Base-by-base conservation (phyloP, 2,113 vertebrate genomes). In the Cynoglossus semilaevis region DNA sequence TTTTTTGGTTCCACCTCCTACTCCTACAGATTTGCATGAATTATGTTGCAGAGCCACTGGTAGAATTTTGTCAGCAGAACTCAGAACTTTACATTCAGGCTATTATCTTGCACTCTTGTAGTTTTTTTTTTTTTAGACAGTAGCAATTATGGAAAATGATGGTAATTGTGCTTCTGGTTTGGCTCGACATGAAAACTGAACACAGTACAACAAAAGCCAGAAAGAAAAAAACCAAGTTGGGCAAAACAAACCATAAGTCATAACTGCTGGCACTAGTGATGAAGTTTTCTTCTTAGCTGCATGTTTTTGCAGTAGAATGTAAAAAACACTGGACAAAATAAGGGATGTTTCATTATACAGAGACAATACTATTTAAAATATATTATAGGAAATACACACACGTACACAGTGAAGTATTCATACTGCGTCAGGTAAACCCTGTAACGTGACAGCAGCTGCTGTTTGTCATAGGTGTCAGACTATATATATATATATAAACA, bases 401-500 rank as follows among this genome's bases (percentile, higher is more conserved):
- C 70, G 74, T 66, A 70, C 43, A 71, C 18, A 58, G 0, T 56
- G 22, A 29, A 29, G 22, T 2, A 29, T 29, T 29, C 6, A 6
- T 2, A 29, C 22, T 29, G 22, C 3, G 6, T 29, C 22, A 29
- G 22, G 3, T 29, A 29, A 29, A 29, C 22, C 22, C 36, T 74
- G 43, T 47, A 1, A 67, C 76, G 64, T 79, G 72, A 78, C 14
- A 63, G 43, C 42, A 48, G 51, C 10, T n/a, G 2, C 34, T 49
- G 49, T 60, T 63, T 59, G 36, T 13, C 36, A 13, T 40, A n/a
- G 18, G 1, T 40, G 46, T 58, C 4, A 11, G 44, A 63, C 1
- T 9, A 17, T 51, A 66, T 47, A 10, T 77, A 38, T 72, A 53
- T 45, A 29, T 58, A 18, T 9, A 42, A 14, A 45, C 19, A 2